These are phyloP conservation scores for Conistra vaccinii DNA, from an alignment of 2,888 invertebrate species.

Conservation along the genomic window DNA sequence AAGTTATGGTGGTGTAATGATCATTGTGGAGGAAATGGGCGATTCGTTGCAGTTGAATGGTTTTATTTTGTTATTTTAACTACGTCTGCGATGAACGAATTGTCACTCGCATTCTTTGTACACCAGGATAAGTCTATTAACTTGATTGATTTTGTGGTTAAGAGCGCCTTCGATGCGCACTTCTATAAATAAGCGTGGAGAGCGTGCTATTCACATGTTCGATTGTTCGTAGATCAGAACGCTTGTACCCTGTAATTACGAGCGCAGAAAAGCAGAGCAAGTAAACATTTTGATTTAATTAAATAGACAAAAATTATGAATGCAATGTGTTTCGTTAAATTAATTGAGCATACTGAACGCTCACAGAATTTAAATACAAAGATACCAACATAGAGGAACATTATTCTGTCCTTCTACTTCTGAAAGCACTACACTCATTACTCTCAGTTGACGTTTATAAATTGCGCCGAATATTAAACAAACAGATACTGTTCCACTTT, in stretches of 20 bases:
- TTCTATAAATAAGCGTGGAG: not conserved
- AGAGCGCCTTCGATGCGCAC: too few species aligned
- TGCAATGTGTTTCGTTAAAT: not conserved
- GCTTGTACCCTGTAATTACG: not conserved
- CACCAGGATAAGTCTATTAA: not conserved
- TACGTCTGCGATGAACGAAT: not conserved
- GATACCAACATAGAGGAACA: slow-evolving; percentile 1
- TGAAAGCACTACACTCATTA: slow-evolving; percentile 30
- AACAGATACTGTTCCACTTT: slow-evolving; percentile 35
- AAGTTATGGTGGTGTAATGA: slow-evolving; percentile 28
- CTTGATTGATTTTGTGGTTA: not conserved
- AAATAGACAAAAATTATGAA: not conserved
- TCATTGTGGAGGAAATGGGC: slow-evolving; percentile 6
- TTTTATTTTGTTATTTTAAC: not conserved
- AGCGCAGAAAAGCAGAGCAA: too few species aligned
- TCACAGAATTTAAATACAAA: not conserved
- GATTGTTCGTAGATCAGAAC: not conserved
- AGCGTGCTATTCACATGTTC: too few species aligned
- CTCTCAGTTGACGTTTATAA: slow-evolving; percentile 36
- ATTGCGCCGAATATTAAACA: slow-evolving; percentile 44
- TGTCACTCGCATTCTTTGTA: not conserved
- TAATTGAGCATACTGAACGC: not conserved
- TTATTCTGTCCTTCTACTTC: not conserved
- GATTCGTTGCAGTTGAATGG: not conserved
- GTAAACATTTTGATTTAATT: not conserved